Evolutionary conservation across 1,140 invertebrate species (phyloP).

Genomic region (Cardiocondyla obscurior): DNA sequence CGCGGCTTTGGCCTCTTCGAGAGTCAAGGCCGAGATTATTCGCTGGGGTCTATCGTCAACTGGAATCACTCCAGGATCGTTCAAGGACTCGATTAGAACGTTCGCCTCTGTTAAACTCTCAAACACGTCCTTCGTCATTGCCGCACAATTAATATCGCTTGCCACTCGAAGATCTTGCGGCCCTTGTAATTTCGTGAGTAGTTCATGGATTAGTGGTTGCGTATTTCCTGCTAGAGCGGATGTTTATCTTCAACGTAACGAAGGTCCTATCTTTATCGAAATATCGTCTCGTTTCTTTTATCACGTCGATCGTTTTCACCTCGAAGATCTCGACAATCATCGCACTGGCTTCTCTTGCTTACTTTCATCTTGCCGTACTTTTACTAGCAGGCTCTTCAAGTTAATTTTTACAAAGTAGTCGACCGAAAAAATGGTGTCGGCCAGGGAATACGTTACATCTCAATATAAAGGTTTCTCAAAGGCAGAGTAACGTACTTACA

Average conservation of each 20-base stretch:
- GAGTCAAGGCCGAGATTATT: slow-evolving; percentile 66
- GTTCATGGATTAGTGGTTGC: slow-evolving; percentile 2
- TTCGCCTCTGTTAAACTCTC: slow-evolving; percentile 2
- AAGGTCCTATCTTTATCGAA: not conserved
- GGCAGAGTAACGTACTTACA: not conserved
- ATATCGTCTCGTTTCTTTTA: not conserved
- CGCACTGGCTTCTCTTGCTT: not conserved
- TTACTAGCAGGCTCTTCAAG: slow-evolving; percentile 43
- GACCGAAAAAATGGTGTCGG: not conserved
- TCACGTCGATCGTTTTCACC: not conserved
- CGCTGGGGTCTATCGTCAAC: slow-evolving; percentile 3
- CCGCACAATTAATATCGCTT: not conserved
- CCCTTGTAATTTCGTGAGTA: not conserved
- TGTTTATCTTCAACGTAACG: not conserved
- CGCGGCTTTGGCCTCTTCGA: slow-evolving; percentile 38
- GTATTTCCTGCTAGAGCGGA: not conserved
- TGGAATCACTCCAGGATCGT: not conserved
- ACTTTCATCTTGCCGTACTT: slow-evolving; percentile 58
- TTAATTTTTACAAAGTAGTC: slow-evolving; percentile 23
- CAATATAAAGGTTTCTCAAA: not conserved
- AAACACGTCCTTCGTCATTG: slow-evolving; percentile 8
- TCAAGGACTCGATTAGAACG: slow-evolving; percentile 40
- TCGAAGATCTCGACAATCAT: not conserved
- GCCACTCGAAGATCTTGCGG: not conserved
- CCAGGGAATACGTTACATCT: not conserved